A percentile compares a stretch with the other conserved stretches of the same genome.
Conservation (phyloP, 1,140 invertebrate species). For the Antheraea pernyi region DNA sequence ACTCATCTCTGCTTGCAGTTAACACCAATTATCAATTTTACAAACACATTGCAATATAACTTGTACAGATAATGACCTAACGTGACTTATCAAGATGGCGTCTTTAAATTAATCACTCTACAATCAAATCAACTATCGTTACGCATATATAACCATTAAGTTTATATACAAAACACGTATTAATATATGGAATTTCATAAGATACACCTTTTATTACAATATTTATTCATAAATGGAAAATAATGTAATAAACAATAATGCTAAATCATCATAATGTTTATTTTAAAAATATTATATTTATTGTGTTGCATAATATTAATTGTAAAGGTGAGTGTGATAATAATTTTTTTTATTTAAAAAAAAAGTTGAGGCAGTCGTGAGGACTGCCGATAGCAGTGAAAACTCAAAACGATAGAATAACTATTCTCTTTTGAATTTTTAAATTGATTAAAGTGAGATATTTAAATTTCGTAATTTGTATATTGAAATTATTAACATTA, state of each 20-base stretch:
- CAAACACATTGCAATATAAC: not conserved
- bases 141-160: not conserved
- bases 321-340: not conserved
- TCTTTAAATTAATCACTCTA: not conserved
- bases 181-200: not conserved
- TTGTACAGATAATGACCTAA: not conserved
- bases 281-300: not conserved
- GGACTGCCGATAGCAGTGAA: too few species aligned
- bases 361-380: too few species aligned
- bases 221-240: not conserved
- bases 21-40: too few species aligned
- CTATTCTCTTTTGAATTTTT: too few species aligned
- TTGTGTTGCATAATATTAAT: not conserved
- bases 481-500: too few species aligned
- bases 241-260: not conserved
- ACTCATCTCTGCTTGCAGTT: too few species aligned
- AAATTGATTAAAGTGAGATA: too few species aligned
- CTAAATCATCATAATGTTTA: not conserved
- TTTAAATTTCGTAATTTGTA: too few species aligned
- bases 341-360: too few species aligned
- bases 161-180: not conserved
- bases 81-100: constrained; percentile 1
- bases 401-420: too few species aligned
- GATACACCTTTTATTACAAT: not conserved
- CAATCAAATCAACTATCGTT: not conserved